A percentile compares a stretch with the other conserved stretches of the same genome.
Evolutionary conservation across 2,113 vertebrate genomes (phyloP).

Genomic region (Aptenodytes patagonicus): DNA sequence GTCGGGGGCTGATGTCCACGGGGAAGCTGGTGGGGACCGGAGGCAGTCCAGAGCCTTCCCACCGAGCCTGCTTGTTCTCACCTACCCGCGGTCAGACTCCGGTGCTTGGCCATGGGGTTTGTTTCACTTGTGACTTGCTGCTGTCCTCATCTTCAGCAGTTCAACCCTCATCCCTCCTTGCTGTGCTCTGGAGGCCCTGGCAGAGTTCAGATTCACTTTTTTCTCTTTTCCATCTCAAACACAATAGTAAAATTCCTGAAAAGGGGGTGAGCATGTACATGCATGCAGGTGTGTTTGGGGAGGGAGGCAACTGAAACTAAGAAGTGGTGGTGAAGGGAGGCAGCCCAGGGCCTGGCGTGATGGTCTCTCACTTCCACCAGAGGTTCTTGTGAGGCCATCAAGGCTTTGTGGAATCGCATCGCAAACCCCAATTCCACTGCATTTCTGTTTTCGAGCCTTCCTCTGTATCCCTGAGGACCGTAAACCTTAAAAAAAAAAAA

Average conservation of each 20-base stretch:
- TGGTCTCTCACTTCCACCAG: neutral
- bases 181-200: neutral
- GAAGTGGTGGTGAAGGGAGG: neutral
- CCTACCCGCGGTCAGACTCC: accelerated
- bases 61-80: neutral
- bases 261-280: neutral
- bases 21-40: neutral
- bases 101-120: accelerated
- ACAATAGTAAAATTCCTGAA: slow-evolving; percentile 44
- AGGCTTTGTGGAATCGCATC: neutral
- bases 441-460: neutral
- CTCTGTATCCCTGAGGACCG: neutral
- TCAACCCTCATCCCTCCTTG: neutral
- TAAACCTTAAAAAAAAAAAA: neutral
- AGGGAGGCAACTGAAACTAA: neutral
- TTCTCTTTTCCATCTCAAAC: neutral
- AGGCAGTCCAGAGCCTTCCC: neutral
- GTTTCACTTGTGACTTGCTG: accelerated
- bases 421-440: neutral
- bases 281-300: neutral
- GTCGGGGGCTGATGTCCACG: neutral
- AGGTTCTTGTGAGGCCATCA: neutral
- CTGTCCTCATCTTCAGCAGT: neutral
- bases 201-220: neutral
- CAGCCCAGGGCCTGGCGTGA: accelerated